phyloP scores from a whole-genome alignment of 2,797 vertebrate species.

The Rhabdophis nuchalis region DNA sequence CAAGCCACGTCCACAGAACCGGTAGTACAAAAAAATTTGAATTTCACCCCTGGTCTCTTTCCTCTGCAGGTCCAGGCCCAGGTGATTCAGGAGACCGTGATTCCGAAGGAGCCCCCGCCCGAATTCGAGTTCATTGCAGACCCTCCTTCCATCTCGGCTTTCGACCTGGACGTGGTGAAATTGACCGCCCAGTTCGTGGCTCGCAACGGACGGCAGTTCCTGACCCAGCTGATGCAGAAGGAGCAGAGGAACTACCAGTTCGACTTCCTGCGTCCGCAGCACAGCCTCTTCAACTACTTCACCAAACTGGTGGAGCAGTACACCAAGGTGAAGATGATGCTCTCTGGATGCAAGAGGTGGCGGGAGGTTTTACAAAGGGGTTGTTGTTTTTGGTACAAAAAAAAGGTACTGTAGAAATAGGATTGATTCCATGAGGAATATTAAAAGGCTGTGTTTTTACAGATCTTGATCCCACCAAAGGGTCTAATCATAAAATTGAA shows the following conservation, averaged over 20 bases:
- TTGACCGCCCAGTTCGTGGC: constrained; percentile 97
- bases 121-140: constrained; percentile 98
- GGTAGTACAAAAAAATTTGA: too few relatives aligned
- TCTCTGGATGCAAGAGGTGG: accelerated
- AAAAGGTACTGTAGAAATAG: neutral
- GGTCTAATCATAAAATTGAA: constrained; percentile 91
- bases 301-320: constrained; percentile 99
- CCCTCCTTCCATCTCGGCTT: constrained; percentile 95
- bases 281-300: constrained; percentile 99
- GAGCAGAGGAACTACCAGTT: constrained; percentile 99
- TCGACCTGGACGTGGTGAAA: constrained; percentile 96
- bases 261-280: constrained; percentile 95
- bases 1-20: too few relatives aligned
- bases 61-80: constrained; percentile 85
- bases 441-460: constrained; percentile 48
- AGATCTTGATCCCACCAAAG: constrained; percentile 98
- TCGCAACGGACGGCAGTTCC: constrained; percentile 94
- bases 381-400: accelerated
- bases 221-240: constrained; percentile 98
- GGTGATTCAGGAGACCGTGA: constrained; percentile 90
- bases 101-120: constrained; percentile 94
- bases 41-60: accelerated
- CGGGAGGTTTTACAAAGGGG: too few relatives aligned
- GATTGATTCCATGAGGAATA: neutral
- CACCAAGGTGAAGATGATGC: constrained; percentile 81